Conservation (phyloP, 2,797 vertebrate species). For the Bradypodion ventrale region DNA sequence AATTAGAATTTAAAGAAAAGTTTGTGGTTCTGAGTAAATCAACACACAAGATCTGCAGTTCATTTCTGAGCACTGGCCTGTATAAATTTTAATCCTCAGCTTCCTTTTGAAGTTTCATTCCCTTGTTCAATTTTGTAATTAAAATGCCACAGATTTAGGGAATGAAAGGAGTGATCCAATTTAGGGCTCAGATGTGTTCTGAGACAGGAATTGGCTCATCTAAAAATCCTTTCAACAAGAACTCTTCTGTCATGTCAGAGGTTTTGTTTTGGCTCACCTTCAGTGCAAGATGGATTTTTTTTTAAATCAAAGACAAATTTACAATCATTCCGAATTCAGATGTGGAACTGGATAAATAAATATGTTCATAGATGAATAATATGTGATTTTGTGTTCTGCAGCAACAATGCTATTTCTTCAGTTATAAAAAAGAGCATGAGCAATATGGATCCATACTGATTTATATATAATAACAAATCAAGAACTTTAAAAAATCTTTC, state of each 20-base stretch:
- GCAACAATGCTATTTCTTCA: background rate
- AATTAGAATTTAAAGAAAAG: background rate
- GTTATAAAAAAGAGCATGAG: background rate
- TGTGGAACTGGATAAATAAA: background rate
- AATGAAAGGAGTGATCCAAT: background rate
- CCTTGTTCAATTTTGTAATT: background rate
- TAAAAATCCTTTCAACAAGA: background rate
- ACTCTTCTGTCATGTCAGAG: background rate
- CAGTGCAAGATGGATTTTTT: background rate
- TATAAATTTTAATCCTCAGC: background rate
- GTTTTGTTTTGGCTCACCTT: background rate
- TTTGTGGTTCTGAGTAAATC: background rate
- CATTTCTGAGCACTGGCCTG: background rate
- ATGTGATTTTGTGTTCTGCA: background rate
- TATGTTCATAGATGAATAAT: background rate
- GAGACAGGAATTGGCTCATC: background rate
- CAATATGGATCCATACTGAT: too few relatives aligned
- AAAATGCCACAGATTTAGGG: background rate
- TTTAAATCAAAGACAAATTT: background rate
- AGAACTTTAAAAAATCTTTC: background rate
- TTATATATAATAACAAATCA: background rate
- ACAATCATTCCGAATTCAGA: background rate
- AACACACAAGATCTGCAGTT: background rate
- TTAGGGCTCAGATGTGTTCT: background rate
- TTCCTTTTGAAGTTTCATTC: constrained; percentile 9